Evolutionary conservation across 2,113 vertebrate species (phyloP).

Genomic region (Anthoscopus minutus): DNA sequence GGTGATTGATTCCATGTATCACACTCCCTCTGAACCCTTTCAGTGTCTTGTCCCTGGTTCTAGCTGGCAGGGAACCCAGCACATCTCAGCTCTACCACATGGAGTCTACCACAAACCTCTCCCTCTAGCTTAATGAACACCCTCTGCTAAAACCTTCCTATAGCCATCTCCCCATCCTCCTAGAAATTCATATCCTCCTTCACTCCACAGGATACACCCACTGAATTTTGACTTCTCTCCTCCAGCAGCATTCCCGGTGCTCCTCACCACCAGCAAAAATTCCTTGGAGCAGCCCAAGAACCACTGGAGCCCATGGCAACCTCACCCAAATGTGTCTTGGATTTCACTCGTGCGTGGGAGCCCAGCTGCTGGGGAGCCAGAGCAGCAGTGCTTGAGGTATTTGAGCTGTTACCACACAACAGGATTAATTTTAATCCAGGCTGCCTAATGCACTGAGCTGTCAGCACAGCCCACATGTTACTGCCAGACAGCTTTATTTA

Average conservation of each 20-base stretch:
- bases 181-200: not conserved
- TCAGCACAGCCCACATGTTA: not conserved
- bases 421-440: constrained; percentile 50
- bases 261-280: not conserved
- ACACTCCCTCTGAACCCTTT: not conserved
- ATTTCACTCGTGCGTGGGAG: not conserved
- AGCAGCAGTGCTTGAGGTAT: not conserved
- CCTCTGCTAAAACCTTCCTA: not conserved
- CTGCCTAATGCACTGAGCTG: constrained; percentile 12
- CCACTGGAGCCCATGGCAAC: not conserved
- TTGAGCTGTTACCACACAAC: not conserved
- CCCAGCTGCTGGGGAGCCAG: not conserved
- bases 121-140: not conserved
- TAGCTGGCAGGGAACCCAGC: not conserved
- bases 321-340: rapidly evolving
- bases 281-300: not conserved
- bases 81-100: not conserved
- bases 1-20: rapidly evolving
- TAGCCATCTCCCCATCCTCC: not conserved
- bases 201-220: rapidly evolving
- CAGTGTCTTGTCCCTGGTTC: not conserved
- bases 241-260: not conserved
- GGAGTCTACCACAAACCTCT: not conserved
- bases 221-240: not conserved
- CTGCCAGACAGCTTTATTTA: constrained; percentile 11